Percentiles rank a stretch among this genome's conserved stretches.
Evolutionary conservation across 2,888 invertebrate genomes (phyloP).

Genomic region (Thelaira solivaga): DNA sequence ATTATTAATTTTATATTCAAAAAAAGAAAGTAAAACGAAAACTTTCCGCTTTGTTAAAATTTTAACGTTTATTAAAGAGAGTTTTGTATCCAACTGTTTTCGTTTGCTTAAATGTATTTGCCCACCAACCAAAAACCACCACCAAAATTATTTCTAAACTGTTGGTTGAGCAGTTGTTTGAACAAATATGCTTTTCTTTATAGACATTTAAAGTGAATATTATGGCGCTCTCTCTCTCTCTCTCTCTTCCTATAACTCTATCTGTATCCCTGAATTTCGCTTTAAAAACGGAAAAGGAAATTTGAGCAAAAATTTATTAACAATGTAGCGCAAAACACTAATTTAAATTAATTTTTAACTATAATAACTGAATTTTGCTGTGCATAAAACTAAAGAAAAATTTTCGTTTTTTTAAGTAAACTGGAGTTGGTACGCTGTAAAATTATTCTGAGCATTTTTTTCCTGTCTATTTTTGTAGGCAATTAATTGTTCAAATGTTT

Average conservation of each 20-base stretch:
- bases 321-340: not conserved
- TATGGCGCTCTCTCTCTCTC: not conserved
- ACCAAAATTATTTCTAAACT: conserved; percentile 35
- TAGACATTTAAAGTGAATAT: not conserved
- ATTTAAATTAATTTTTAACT: no score
- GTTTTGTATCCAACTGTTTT: conserved; percentile 55
- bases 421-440: no score
- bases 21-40: no score
- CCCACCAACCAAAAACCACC: conserved; percentile 34
- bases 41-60: conserved; percentile 38
- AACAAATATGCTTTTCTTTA: not conserved
- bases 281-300: conserved; percentile 52
- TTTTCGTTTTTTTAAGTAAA: no score
- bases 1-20: conserved; percentile 1
- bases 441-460: no score
- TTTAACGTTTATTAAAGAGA: conserved; percentile 53
- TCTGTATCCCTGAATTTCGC: no score
- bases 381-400: no score
- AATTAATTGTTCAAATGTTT: no score
- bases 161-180: conserved; percentile 49
- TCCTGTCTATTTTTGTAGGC: no score
- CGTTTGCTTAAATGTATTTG: conserved; percentile 34
- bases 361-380: no score
- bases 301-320: conserved; percentile 11
- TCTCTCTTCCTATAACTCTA: not conserved